A percentile compares a stretch with the other conserved stretches of the same genome.
Evolutionary conservation across 1,140 invertebrate species (phyloP).

Genomic region (Heliconius hermathena): DNA sequence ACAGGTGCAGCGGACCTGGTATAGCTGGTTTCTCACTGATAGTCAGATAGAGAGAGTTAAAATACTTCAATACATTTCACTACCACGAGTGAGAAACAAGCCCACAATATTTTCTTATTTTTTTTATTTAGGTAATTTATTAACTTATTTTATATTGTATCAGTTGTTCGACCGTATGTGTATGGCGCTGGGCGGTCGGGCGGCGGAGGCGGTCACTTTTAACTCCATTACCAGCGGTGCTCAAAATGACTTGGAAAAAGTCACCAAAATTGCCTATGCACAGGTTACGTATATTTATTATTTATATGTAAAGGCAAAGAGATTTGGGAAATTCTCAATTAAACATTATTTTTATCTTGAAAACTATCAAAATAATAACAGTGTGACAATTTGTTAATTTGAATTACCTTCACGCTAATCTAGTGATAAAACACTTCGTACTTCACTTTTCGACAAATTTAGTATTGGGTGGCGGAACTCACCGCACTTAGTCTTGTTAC

Average conservation of each 20-base stretch:
- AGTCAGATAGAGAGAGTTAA: too few species aligned
- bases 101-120: too few species aligned
- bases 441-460: not conserved
- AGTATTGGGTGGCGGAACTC: not conserved
- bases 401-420: not conserved
- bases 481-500: not conserved
- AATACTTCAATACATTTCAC: too few species aligned
- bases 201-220: slow-evolving; percentile 94
- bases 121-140: too few species aligned
- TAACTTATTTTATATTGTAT: not conserved
- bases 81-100: too few species aligned
- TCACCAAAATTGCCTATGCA: slow-evolving; percentile 97
- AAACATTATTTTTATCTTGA: too few species aligned
- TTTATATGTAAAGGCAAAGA: not conserved
- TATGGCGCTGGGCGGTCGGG: slow-evolving; percentile 96
- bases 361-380: too few species aligned
- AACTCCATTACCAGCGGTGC: slow-evolving; percentile 96
- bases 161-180: slow-evolving; percentile 97
- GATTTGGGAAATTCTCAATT: too few species aligned
- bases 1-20: too few species aligned
- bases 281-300: slow-evolving; percentile 76
- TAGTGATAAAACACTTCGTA: not conserved
- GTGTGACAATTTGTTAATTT: not conserved
- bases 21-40: too few species aligned
- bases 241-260: slow-evolving; percentile 96